Evolutionary conservation across 2,888 invertebrate genomes (phyloP), one percentile per base, ranked within the genome.

Genomic region (Tiliacea aurago): DNA sequence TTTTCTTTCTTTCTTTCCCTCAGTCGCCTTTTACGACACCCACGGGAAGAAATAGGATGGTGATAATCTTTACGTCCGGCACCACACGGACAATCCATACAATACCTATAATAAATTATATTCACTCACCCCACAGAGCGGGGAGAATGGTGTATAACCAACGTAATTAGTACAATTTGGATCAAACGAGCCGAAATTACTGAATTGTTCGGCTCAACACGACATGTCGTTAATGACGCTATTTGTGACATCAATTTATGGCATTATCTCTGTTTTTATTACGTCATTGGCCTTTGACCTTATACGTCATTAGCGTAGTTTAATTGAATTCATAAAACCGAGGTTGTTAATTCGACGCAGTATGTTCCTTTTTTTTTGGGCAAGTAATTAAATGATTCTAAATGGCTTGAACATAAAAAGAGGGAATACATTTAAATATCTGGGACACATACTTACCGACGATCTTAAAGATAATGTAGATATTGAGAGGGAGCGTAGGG

Each of bases 131-230:
- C 20, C 37, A 41, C 49, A 53, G 28, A 28, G 53, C 37, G 28
- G 55, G 49, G 2, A 43, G 2, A 59, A 68, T 49, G 10, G 59
- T 11, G 23, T 51, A 63, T 80, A 80, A 73, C 72, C 5, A 51
- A 58, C 37, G 5, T 49, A 85, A 85, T 83, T 83, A 78, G 59
- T 5, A 66, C 69, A 78, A 78, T 78, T 82, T 51, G 47, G 49
- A 64, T 70, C 69, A 73, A 85, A 83, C 69, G 78, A 69, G 23
- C 13, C 5, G 33, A 28, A 85, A 69, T 85, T 56, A 83, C 59
- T 10, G 43, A 70, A 58, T 55, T 43, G 67, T 56, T 51, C 37
- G 20, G 23, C 41, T 65, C n/a, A 20, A 45, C 63, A 49, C 13
- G 69, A 72, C 67, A 65, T 59, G 41, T 65, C 43, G 45, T 55